These are phyloP conservation scores for Dolichomitus sp. DNA, from an alignment of 2,888 invertebrate genomes.

Conservation along the genomic window DNA sequence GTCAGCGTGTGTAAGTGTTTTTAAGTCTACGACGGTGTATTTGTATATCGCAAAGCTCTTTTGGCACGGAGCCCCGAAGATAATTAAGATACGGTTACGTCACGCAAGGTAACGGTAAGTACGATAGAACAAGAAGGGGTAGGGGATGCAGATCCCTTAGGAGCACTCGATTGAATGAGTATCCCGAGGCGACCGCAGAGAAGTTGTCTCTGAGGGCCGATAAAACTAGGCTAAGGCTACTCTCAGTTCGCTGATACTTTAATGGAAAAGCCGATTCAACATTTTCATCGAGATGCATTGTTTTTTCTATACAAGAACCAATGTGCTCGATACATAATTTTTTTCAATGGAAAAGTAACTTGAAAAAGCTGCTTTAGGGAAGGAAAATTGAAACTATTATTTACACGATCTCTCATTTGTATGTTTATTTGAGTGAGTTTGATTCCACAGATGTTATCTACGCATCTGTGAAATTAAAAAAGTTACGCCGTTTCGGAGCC, in stretches of 20 bases:
- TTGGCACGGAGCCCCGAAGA: conserved; percentile 51
- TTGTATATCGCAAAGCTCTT: conserved; percentile 16
- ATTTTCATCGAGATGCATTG: conserved; percentile 33
- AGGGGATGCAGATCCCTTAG: conserved; percentile 52
- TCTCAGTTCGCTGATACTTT: conserved; percentile 36
- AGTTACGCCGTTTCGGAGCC: too few species aligned
- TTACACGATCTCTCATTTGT: background rate
- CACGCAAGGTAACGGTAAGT: conserved; percentile 65
- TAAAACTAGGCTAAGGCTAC: conserved; percentile 55
- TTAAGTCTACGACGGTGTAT: too few species aligned
- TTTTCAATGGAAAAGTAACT: background rate
- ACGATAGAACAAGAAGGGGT: conserved; percentile 24
- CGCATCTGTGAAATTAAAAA: too few species aligned
- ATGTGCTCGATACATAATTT: background rate
- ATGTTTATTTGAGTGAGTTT: too few species aligned
- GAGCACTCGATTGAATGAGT: conserved; percentile 60
- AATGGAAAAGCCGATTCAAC: conserved; percentile 23
- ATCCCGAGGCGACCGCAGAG: conserved; percentile 47
- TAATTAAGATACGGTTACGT: conserved; percentile 68
- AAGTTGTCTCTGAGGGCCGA: conserved; percentile 13
- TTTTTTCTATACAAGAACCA: background rate
- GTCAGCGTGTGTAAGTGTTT: background rate
- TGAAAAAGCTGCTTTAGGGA: background rate
- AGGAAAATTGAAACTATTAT: background rate
- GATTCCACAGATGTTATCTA: too few species aligned